These are phyloP conservation scores for Cheilosia urbana DNA, from an alignment of 2,888 invertebrate genomes.

Conservation along the genomic window DNA sequence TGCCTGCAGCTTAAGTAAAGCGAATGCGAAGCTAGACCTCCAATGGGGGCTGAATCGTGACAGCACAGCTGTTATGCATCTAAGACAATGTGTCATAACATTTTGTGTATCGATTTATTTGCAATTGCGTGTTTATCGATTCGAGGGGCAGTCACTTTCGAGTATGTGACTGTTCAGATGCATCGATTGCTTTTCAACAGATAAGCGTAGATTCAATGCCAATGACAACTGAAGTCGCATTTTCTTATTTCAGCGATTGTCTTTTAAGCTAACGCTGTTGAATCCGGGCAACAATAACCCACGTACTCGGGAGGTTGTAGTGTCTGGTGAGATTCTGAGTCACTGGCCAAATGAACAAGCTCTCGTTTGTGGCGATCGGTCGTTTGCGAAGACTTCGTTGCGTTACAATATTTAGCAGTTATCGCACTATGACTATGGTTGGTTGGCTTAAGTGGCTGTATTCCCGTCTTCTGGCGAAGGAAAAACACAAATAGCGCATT, in stretches of 20 bases:
- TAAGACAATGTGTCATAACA: constrained; percentile 70
- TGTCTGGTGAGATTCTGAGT: no score
- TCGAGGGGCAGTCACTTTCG: constrained; percentile 6
- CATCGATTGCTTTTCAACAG: constrained; percentile 40
- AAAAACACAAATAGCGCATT: no score
- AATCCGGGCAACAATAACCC: no score
- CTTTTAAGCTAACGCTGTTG: no score
- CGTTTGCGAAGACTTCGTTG: no score
- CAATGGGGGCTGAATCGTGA: constrained; percentile 51
- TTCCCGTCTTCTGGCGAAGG: no score
- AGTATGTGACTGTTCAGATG: constrained; percentile 12
- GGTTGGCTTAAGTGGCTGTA: no score
- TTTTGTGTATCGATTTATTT: constrained; percentile 46
- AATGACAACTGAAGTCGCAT: constrained; percentile 33
- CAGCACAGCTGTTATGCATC: constrained; percentile 52
- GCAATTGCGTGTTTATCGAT: constrained; percentile 8
- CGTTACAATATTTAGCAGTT: no score
- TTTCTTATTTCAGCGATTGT: neutral
- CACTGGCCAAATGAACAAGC: no score
- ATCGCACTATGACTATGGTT: no score
- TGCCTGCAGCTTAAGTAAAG: constrained; percentile 51
- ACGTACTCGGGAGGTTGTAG: no score
- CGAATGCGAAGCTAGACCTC: constrained; percentile 34
- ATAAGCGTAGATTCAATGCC: constrained; percentile 48
- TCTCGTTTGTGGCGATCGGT: no score